Conservation (phyloP, 2,888 invertebrate genomes). For the Drosophila planitibia region DNA sequence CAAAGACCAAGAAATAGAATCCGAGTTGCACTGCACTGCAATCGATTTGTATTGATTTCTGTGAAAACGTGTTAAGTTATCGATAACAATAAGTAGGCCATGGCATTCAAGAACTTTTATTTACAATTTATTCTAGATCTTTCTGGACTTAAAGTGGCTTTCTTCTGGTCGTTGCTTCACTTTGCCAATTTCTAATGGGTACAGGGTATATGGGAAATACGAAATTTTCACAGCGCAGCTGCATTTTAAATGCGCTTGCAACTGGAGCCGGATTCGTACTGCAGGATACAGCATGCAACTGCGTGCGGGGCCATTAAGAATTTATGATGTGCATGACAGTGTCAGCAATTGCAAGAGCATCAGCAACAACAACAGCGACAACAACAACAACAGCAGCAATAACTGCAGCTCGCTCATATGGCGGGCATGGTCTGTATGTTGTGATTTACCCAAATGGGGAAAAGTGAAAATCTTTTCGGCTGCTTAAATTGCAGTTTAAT, state of each 20-base stretch:
- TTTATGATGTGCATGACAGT: constrained; percentile 73
- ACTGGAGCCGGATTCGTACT: constrained; percentile 16
- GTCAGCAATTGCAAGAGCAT: constrained; percentile 49
- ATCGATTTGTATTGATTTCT: neutral
- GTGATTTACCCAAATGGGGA: constrained; percentile 56
- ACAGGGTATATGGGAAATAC: constrained; percentile 11
- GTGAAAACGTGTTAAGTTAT: neutral
- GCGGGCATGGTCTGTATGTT: constrained; percentile 13
- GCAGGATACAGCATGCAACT: constrained; percentile 9
- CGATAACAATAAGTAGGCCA: neutral
- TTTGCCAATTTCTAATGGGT: neutral
- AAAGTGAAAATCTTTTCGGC: constrained; percentile 27
- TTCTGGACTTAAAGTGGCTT: neutral
- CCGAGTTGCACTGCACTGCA: neutral
- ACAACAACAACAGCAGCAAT: constrained; percentile 12
- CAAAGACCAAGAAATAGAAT: neutral
- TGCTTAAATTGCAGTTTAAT: constrained; percentile 63
- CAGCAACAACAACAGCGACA: constrained; percentile 20
- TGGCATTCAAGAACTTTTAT: neutral
- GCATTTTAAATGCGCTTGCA: constrained; percentile 45
- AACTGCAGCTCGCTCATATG: constrained; percentile 19
- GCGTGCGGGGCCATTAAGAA: constrained; percentile 68
- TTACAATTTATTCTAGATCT: neutral
- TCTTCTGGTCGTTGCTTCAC: neutral
- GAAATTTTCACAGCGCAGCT: constrained; percentile 32